These are phyloP conservation scores for Holacanthus passer DNA, from an alignment of 2,113 vertebrate genomes.

Conservation along the genomic window DNA sequence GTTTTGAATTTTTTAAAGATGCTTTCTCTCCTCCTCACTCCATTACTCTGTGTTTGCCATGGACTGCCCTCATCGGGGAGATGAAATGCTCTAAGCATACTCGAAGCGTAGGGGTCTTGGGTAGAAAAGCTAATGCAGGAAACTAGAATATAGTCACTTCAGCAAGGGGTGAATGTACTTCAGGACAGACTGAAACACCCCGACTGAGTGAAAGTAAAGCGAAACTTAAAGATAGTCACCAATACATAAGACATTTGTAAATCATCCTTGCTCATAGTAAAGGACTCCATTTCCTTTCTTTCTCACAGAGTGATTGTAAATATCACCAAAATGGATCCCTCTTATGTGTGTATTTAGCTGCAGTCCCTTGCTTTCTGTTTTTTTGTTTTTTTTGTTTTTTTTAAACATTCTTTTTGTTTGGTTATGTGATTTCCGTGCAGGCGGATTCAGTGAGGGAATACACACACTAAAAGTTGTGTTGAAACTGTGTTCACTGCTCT, in stretches of 20 bases:
- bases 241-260: conserved; percentile 80
- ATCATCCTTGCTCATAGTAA: conserved; percentile 78
- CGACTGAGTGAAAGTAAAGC: conserved; percentile 75
- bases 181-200: conserved; percentile 69
- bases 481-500: conserved; percentile 82
- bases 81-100: conserved; percentile 85
- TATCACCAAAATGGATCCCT: conserved; percentile 83
- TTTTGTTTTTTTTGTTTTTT: conserved; percentile 73
- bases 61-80: conserved; percentile 84
- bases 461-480: conserved; percentile 85
- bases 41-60: conserved; percentile 86
- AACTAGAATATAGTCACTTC: conserved; percentile 77
- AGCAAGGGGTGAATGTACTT: conserved; percentile 67
- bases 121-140: conserved; percentile 73
- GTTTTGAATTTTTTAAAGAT: conserved; percentile 66
- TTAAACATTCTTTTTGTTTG: conserved; percentile 69
- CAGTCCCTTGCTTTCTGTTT: conserved; percentile 77
- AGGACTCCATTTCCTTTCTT: conserved; percentile 81
- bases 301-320: conserved; percentile 89
- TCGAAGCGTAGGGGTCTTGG: conserved; percentile 75
- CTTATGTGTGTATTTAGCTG: conserved; percentile 81
- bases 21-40: conserved; percentile 71
- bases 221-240: conserved; percentile 79
- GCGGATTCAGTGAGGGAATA: conserved; percentile 81
- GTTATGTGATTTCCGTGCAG: conserved; percentile 75